These are phyloP conservation scores for Drosophila pruinosa DNA, from an alignment of 1,140 invertebrate species.

Conservation along the genomic window DNA sequence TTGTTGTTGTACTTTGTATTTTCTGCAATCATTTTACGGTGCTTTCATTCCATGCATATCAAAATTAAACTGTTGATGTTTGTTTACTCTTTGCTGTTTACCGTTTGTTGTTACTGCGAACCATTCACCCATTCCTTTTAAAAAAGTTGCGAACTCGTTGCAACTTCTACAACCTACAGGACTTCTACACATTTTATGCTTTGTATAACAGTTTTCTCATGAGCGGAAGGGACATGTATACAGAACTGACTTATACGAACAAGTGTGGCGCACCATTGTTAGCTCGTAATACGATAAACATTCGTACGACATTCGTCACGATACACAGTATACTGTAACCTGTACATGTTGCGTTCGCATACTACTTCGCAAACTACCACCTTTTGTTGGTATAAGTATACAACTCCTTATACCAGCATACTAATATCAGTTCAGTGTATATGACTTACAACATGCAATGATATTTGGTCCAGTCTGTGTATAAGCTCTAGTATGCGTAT, in stretches of 20 bases:
- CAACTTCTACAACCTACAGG: conserved; percentile 16
- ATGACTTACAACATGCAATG: too few relatives aligned
- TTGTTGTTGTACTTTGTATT: conserved; percentile 1
- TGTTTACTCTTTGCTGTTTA: conserved; percentile 9
- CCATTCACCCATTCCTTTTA: neutral
- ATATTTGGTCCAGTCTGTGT: too few relatives aligned
- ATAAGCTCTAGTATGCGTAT: too few relatives aligned
- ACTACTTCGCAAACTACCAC: neutral
- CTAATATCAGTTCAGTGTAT: too few relatives aligned
- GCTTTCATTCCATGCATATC: conserved; percentile 1
- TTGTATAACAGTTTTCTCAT: conserved; percentile 39
- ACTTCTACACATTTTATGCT: neutral
- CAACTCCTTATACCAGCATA: neutral
- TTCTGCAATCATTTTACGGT: conserved; percentile 1
- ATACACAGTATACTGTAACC: neutral
- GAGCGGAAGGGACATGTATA: neutral
- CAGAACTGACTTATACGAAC: neutral
- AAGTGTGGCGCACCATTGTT: too few relatives aligned
- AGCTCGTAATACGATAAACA: neutral
- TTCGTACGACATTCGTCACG: neutral
- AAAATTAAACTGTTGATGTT: conserved; percentile 5
- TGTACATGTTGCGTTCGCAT: too few relatives aligned
- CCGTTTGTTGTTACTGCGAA: neutral
- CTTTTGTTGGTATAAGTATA: too few relatives aligned
- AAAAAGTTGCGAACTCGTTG: conserved; percentile 1